These are phyloP conservation scores for Hydrolagus colliei DNA, from an alignment of 2,797 vertebrate species.

Conservation along the genomic window DNA sequence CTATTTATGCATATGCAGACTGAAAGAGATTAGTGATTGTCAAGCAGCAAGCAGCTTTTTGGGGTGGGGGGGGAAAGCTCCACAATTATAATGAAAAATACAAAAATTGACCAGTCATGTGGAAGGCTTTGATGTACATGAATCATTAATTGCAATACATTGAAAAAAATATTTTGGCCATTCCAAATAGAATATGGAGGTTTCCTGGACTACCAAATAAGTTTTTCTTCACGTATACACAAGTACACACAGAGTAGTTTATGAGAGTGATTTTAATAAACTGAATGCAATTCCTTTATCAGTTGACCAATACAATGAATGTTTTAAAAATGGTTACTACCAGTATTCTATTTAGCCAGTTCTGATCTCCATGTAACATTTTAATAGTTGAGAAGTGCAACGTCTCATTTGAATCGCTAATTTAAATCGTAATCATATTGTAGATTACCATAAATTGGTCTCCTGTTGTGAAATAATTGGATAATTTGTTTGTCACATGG, in stretches of 20 bases:
- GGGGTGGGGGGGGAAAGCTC: background rate
- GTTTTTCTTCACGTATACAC: background rate
- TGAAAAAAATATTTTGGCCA: background rate
- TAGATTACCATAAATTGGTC: background rate
- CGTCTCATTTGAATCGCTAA: background rate
- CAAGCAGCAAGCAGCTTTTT: background rate
- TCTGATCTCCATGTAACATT: background rate
- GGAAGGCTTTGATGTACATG: constrained; percentile 14
- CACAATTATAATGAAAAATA: background rate
- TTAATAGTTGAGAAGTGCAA: background rate
- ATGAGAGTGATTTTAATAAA: too few species aligned
- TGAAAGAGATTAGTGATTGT: background rate
- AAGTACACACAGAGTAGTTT: too few species aligned
- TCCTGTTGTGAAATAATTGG: background rate
- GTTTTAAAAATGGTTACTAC: background rate
- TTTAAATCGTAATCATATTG: background rate
- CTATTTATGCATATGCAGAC: constrained; percentile 5
- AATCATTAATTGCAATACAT: background rate
- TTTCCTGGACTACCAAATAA: constrained; percentile 16
- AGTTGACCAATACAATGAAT: too few species aligned
- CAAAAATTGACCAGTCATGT: background rate
- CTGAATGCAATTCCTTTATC: background rate
- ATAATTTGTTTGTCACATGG: too few species aligned
- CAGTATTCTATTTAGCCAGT: background rate
- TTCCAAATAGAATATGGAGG: constrained; percentile 25